phyloP scores from a whole-genome alignment of 1,140 invertebrate genomes.

The Pristionchus pacificus region DNA sequence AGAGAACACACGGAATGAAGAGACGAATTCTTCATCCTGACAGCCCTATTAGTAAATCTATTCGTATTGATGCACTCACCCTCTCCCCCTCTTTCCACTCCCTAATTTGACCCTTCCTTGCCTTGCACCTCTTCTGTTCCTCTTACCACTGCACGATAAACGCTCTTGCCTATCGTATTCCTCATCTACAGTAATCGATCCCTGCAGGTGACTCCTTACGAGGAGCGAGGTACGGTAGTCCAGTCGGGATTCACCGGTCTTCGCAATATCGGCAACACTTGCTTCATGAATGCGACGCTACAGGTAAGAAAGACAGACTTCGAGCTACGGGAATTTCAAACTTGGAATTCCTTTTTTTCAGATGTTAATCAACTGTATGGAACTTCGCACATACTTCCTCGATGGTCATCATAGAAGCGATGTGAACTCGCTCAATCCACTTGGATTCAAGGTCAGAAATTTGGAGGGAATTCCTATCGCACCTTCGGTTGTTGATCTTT shows the following conservation, averaged over 20 bases:
- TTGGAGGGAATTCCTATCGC: conserved; percentile 11
- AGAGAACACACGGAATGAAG: too few relatives aligned
- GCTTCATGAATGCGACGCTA: conserved; percentile 71
- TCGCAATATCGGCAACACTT: conserved; percentile 70
- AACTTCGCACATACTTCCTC: conserved; percentile 37
- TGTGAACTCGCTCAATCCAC: conserved; percentile 34
- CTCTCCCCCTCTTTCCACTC: too few relatives aligned
- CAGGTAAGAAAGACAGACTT: conserved; percentile 54
- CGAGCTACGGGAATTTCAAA: neutral
- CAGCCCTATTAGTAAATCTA: too few relatives aligned
- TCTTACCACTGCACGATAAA: neutral
- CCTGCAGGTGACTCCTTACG: conserved; percentile 23
- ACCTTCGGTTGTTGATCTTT: conserved; percentile 9
- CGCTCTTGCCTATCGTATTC: neutral
- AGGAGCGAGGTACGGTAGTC: conserved; percentile 25
- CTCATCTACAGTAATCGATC: neutral
- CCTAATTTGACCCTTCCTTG: conserved; percentile 1
- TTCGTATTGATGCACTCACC: conserved; percentile 8
- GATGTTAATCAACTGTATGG: conserved; percentile 36
- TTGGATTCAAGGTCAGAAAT: conserved; percentile 30
- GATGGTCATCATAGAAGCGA: conserved; percentile 28
- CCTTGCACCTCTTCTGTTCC: conserved; percentile 8
- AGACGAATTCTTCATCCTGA: too few relatives aligned
- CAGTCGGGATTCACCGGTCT: conserved; percentile 67
- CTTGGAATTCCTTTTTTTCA: neutral